Base-by-base conservation (phyloP, 1,140 invertebrate genomes). In the Campoletis sonorensis region DNA sequence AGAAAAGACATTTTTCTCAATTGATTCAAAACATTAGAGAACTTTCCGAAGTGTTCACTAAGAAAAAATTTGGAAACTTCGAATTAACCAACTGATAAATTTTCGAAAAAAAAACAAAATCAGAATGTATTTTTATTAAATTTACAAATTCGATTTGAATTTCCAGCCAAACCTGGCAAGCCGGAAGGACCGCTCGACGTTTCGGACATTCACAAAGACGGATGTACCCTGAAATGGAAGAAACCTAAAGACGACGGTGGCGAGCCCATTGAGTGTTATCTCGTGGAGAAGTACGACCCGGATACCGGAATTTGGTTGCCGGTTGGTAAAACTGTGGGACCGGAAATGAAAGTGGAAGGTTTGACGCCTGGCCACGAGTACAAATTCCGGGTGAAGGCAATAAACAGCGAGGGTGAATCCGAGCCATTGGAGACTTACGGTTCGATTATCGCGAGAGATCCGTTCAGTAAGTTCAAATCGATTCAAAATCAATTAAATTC, bases 241-340 rank as follows among this genome's bases (percentile, higher is more conserved):
- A 97, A 97, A 87, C 97, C 98, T 10, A 97, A 96, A 90, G 98
- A 99, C 89, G 98, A 99, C 86, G 98, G 98, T 80, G 98, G 98
- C 68, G 92, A 98, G 40, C 98, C 98, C 7, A 93, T 99, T 67
- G 96, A 96, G 33, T 95, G 96, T 15, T 99, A 98, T 88, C 92
- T 98, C n/a, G 92, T 99, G 78, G 98, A 99, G 91, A 98, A 98
- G 93, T 97, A 98, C 95, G 97, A 98, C 88, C 93, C 94, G 0
- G 93, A 95, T 30, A 96, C 96, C 15, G 97, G 97, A 51, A 96
- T 97, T 92, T 98, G 97, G 96, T 94, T 96, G 49, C 97, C 97
- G 37, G 97, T 95, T 79, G 97, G 96, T 51, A 95, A 97, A 89
- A 96, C 97, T 5, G 96, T 96, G 78, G 96, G 97, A 86, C 96